Base-by-base conservation (phyloP, 1,140 invertebrate genomes). In the Drosophila prosaltans region DNA sequence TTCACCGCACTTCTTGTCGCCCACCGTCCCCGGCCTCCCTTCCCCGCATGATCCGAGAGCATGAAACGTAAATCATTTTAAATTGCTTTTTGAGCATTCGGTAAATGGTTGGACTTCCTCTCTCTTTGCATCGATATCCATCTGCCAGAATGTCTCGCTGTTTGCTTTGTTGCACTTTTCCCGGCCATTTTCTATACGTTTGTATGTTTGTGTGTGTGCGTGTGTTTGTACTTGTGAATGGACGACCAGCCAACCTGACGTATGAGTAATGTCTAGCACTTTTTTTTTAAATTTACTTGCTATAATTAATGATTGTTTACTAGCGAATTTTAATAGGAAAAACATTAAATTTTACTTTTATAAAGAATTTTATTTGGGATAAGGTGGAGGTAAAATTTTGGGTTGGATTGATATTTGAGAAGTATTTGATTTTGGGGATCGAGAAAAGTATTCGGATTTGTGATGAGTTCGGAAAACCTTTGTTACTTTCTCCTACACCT, bases 21-120 rank as follows among this genome's bases (percentile, higher is more conserved):
- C 58, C 21, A 32, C 0, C 1, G 32, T n/a, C 2, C 21, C 30
- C 48, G 45, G 55, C 60, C 30, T 21, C 43, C 28, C 28, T 16
- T 16, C 21, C 28, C 28, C 28, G 4, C 32, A 36, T 36, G n/a
- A 24, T n/a, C 30, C 43, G 63, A 30, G 28, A 36, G 69, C 32
- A 51, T 45, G 55, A 45, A 69, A 80, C 83, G 80, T 88, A 88
- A 88, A 88, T 88, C 83, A 88, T 88, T 88, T 80, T 80, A 77
- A 88, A 88, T 88, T 89, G 83, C 83, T 78, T 84, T 88, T 84
- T 80, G 80, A 84, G 73, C 70, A 79, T 86, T 84, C 74, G 45
- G 69, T 73, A 84, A 84, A 84, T 83, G 77, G 64, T 36, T 63
- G 71, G 54, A 65, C 57, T 61, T 40, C 45, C 36, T 55, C 26